phyloP scores from a whole-genome alignment of 2,888 invertebrate species.

The Ennomos fuscantarius region DNA sequence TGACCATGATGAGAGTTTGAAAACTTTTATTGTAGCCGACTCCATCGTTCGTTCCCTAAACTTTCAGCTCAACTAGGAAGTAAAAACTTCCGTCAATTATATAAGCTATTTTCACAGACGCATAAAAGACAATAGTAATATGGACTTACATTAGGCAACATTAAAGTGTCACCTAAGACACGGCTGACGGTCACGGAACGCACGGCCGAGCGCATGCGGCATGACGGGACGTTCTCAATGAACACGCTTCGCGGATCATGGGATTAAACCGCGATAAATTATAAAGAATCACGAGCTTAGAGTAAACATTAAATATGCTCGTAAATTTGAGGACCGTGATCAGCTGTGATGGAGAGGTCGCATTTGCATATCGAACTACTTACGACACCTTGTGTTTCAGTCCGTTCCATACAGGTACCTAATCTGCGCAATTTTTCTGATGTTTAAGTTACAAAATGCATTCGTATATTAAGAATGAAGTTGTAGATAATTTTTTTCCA shows the following conservation, averaged over 20 bases:
- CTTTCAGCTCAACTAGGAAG: conserved; percentile 30
- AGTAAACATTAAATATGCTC: conserved; percentile 12
- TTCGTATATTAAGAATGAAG: too few relatives aligned
- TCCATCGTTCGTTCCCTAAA: conserved; percentile 22
- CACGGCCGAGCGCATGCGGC: conserved; percentile 52
- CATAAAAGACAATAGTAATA: conserved; percentile 39
- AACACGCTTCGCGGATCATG: conserved; percentile 17
- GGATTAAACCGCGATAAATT: conserved; percentile 22
- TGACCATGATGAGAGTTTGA: too few relatives aligned
- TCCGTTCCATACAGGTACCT: too few relatives aligned
- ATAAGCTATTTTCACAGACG: conserved; percentile 40
- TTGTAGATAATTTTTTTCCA: too few relatives aligned
- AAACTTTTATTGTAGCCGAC: too few relatives aligned
- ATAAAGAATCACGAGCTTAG: conserved; percentile 18
- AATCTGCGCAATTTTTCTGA: too few relatives aligned
- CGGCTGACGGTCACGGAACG: conserved; percentile 51
- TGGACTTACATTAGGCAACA: conserved; percentile 40
- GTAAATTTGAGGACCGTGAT: conserved; percentile 16
- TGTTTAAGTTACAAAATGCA: too few relatives aligned
- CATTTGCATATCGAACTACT: not conserved
- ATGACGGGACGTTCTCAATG: conserved; percentile 29
- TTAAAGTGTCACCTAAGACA: conserved; percentile 40
- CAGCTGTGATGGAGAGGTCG: conserved; percentile 11
- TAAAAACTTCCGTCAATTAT: conserved; percentile 35
- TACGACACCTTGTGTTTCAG: too few relatives aligned